Base-by-base conservation (phyloP, 1,140 invertebrate species). In the Bactericera cockerelli region DNA sequence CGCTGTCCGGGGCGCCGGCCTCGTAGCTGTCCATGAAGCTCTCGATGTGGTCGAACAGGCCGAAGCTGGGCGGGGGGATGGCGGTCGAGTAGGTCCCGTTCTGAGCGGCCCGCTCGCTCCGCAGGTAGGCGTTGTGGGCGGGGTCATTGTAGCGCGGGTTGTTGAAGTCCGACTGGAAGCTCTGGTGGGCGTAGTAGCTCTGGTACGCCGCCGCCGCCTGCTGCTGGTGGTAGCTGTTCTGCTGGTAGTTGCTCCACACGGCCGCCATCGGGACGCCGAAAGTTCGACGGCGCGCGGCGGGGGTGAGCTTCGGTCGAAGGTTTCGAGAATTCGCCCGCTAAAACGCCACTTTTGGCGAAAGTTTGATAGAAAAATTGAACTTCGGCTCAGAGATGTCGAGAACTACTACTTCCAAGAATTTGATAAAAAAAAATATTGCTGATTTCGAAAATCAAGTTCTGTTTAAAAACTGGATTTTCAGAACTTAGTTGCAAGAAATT, bases 201-300 rank as follows among this genome's bases (percentile, higher is more conserved):
- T 49, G 6, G 13, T 31, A 13, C n/a, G n/a, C n/a, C 4, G 4
- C 28, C 4, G 28, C 28, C 28, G 4, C 4, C 13, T 31, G 28
- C 8, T 49, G 42, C n/a, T 49, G n/a, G n/a, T 49, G 42, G 19
- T 49, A 49, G 3, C 8, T 4, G 22, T 49, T 49, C 8, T 49
- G n/a, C 42, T 16, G 42, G 19, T 49, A 49, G 22, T 49, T 49
- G 22, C 19, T 49, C 42, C 42, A 49, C n/a, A 49, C 42, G 22
- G 42, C 42, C 42, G 42, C 42, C 42, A 49, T 49, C 19, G 33
- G 10, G n/a, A n/a, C n/a, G n/a, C n/a, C n/a, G n/a, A n/a, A n/a
- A n/a, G n/a, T n/a, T n/a, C n/a, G n/a, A n/a, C n/a, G n/a, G n/a
- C n/a, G n/a, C n/a, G n/a, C n/a, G n/a, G n/a, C n/a, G n/a, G n/a